Percentiles rank a stretch among this genome's conserved stretches.
Conservation (phyloP, 2,113 vertebrate species). For the Nesoenas mayeri region DNA sequence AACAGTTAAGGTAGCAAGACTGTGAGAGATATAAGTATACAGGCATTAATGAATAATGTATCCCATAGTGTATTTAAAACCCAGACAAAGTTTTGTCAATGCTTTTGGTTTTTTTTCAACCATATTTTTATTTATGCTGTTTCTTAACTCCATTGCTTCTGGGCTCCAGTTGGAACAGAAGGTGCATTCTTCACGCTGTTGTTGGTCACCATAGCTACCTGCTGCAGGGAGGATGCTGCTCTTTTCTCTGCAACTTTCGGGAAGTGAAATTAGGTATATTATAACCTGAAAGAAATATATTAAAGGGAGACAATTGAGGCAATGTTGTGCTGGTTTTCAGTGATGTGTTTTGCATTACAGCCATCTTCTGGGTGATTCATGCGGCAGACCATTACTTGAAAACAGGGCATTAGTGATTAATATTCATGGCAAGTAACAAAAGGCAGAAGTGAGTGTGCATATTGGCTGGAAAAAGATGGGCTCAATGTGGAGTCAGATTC, state of each 20-base stretch:
- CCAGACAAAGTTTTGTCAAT: not conserved
- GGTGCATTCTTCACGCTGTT: not conserved
- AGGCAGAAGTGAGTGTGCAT: not conserved
- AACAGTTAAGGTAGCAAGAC: not conserved
- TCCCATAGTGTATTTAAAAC: not conserved
- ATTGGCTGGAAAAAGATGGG: not conserved
- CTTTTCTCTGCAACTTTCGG: not conserved
- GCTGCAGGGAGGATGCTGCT: not conserved
- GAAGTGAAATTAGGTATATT: constrained; percentile 22
- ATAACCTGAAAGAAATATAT: not conserved
- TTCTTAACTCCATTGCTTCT: not conserved
- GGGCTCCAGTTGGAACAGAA: not conserved
- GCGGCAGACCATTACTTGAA: not conserved
- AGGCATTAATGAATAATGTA: not conserved
- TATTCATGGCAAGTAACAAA: not conserved
- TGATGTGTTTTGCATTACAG: not conserved
- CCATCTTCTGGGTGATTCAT: not conserved
- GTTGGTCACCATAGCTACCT: constrained; percentile 38
- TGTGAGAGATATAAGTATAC: not conserved
- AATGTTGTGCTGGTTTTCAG: not conserved
- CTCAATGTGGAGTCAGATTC: not conserved
- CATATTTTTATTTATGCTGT: not conserved
- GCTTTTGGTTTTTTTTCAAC: not conserved
- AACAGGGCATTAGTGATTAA: not conserved
- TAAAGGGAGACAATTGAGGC: not conserved